A percentile compares a stretch with the other conserved stretches of the same genome.
These are phyloP conservation scores for Pseudotriccus pelzelni DNA, from an alignment of 2,797 vertebrate genomes.

Conservation along the genomic window DNA sequence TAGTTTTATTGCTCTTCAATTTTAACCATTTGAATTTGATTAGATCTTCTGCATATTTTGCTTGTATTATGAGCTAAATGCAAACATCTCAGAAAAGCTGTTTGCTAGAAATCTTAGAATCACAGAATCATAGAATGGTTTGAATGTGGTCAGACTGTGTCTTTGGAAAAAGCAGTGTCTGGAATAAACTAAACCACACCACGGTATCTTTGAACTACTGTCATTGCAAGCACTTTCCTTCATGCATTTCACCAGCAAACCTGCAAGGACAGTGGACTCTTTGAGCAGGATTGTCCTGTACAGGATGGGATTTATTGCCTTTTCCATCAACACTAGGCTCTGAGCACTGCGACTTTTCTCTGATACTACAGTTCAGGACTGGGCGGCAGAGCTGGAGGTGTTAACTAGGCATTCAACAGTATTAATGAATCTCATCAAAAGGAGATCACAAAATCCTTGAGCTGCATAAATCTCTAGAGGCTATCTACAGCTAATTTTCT, in stretches of 20 bases:
- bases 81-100: neutral
- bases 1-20: neutral
- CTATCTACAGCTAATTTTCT: constrained; percentile 25
- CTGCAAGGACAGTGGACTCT: neutral
- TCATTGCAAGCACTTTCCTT: neutral
- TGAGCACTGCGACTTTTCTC: neutral
- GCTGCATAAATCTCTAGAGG: neutral
- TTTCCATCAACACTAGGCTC: neutral
- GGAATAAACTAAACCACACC: neutral
- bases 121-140: neutral
- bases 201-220: neutral
- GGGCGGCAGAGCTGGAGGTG: neutral
- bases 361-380: neutral
- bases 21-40: neutral
- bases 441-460: constrained; percentile 25
- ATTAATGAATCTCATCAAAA: constrained; percentile 27
- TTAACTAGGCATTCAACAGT: neutral
- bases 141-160: neutral
- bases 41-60: neutral
- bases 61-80: neutral
- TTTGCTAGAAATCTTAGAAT: neutral
- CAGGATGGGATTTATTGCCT: neutral
- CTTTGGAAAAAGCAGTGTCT: neutral
- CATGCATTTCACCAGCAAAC: neutral
- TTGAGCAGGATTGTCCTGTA: neutral